These are phyloP conservation scores for Tortrix viridana DNA, from an alignment of 2,888 invertebrate genomes.

Conservation along the genomic window DNA sequence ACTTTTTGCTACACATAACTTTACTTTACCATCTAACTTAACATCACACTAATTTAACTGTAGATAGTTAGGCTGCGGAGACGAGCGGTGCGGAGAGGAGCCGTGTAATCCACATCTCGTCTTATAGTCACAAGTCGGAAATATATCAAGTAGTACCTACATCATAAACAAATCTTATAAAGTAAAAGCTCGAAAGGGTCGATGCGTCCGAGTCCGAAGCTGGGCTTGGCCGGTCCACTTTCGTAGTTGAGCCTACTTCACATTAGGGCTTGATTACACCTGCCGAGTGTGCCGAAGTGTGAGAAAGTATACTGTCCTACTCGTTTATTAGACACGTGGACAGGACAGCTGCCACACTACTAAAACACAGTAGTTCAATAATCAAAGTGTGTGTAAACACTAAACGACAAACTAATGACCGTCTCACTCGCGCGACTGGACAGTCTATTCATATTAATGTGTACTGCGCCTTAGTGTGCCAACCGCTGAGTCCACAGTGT, in stretches of 20 bases:
- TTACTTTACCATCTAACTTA: too few relatives aligned
- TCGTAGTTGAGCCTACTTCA: conserved; percentile 47
- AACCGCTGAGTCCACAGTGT: conserved; percentile 48
- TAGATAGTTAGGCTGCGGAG: too few relatives aligned
- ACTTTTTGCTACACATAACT: too few relatives aligned
- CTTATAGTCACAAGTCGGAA: conserved; percentile 14
- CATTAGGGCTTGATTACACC: not conserved
- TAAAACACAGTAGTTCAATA: too few relatives aligned
- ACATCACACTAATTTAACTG: too few relatives aligned
- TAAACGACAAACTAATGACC: not conserved
- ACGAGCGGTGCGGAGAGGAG: too few relatives aligned
- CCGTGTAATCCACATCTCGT: too few relatives aligned
- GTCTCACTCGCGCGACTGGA: not conserved
- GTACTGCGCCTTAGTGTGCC: conserved; percentile 59
- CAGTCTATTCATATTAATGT: not conserved
- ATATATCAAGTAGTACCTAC: conserved; percentile 32
- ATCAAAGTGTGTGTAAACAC: too few relatives aligned
- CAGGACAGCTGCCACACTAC: too few relatives aligned
- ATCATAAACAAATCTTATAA: conserved; percentile 36
- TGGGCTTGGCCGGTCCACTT: conserved; percentile 66
- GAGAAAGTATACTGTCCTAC: not conserved
- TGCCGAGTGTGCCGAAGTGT: not conserved
- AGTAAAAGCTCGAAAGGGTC: conserved; percentile 38
- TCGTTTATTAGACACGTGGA: not conserved
- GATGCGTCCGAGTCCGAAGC: conserved; percentile 21